Evolutionary conservation across 1,140 invertebrate species (phyloP), one percentile per base, ranked within the genome.

Genomic region (Brachionus calyciflorus): DNA sequence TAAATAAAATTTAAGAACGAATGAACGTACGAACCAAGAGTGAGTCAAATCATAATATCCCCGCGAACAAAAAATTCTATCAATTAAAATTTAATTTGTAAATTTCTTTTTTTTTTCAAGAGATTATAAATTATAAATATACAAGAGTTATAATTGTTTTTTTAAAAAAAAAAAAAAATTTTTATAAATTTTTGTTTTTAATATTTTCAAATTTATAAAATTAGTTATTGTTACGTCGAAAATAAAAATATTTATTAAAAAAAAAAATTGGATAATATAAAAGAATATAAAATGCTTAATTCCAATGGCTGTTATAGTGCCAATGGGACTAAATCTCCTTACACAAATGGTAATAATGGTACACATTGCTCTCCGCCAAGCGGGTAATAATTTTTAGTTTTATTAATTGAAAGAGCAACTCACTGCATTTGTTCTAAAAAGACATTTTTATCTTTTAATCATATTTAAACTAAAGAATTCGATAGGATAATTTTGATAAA

Each of bases 221-320:
- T n/a, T 37, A 5, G 33, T 37, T 37, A 9, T 37, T 37, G 33
- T 37, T 3, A 37, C 3, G 3, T 37, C 21, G 4, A 44, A 65
- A 65, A 65, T 24, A 65, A 24, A 26, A 65, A 65, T 6, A 44
- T 9, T 4, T 33, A 33, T 33, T 60, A 2, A 33, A 65, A 46
- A 24, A 3, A 41, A 40, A 44, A 40, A 41, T 65, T 65, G 60
- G 60, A 65, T 65, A 65, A 65, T 9, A 65, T 65, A 7, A 65
- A 65, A 28, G 60, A 65, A 24, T 65, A 65, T 44, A 65, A 44
- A 44, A 65, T 65, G 60, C n/a, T 65, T 12, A 65, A 65, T 65
- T 65, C 60, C 60, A 65, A 65, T 65, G 60, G 60, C 60, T 44
- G 40, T 44, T n/a, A 44, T 24, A 65, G 40, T 24, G 60, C 60